Conservation (phyloP, 2,888 invertebrate species). For the Boloria euphrosyne region DNA sequence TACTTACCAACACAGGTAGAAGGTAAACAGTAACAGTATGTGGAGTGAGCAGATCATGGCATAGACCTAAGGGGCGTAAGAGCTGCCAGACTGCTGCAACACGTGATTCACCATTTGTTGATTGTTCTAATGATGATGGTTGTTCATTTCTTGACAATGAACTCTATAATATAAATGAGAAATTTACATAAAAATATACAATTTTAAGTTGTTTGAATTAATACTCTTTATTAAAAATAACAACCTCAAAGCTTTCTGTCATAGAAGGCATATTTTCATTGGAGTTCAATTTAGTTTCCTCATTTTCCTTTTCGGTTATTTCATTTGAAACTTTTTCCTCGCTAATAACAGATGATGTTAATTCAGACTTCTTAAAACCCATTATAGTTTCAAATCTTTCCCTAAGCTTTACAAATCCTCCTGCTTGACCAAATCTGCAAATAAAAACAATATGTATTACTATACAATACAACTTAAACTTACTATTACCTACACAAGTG, state of each 20-base stretch:
- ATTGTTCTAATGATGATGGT: conserved; percentile 70
- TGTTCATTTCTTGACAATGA: conserved; percentile 64
- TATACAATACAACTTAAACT: not conserved
- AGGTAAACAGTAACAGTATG: conserved; percentile 96
- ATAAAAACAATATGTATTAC: conserved; percentile 11
- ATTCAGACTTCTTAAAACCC: conserved; percentile 79
- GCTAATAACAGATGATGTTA: conserved; percentile 65
- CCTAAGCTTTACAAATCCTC: conserved; percentile 93
- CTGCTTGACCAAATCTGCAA: conserved; percentile 91
- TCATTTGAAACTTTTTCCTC: conserved; percentile 73
- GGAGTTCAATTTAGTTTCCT: conserved; percentile 59
- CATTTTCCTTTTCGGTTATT: conserved; percentile 66
- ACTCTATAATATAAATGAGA: not conserved
- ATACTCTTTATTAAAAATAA: conserved; percentile 1
- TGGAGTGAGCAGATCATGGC: conserved; percentile 94
- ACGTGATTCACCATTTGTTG: conserved; percentile 66
- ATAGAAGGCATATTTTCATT: conserved; percentile 53
- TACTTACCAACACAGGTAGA: conserved; percentile 92
- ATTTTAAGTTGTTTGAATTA: not conserved
- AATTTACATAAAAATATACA: not conserved
- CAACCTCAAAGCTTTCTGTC: conserved; percentile 55
- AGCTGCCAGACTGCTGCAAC: conserved; percentile 82
- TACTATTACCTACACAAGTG: not conserved
- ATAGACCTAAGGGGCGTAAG: conserved; percentile 94
- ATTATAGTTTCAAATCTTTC: conserved; percentile 91